Evolutionary conservation across 2,888 invertebrate species (phyloP).

Genomic region (Drosophila macrospina): DNA sequence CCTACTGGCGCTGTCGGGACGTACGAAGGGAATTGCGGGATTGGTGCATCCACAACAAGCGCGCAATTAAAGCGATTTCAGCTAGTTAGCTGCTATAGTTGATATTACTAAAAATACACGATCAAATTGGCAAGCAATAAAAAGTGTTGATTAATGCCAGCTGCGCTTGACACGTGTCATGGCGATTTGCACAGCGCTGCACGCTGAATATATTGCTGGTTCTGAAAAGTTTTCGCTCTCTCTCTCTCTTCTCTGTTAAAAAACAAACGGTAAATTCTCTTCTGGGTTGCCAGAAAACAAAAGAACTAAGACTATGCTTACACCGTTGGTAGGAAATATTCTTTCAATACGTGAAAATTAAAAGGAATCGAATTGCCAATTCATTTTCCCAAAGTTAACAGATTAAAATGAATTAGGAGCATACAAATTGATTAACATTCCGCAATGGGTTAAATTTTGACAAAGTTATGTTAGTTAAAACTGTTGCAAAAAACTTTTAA

Average conservation of each 20-base stretch:
- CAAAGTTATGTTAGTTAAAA: too few relatives aligned
- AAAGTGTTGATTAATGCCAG: constrained; percentile 13
- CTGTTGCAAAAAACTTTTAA: too few relatives aligned
- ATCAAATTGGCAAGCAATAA: constrained; percentile 38
- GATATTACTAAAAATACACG: constrained; percentile 7
- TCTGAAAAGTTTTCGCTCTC: neutral
- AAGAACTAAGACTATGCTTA: too few relatives aligned
- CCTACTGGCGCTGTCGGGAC: constrained; percentile 19
- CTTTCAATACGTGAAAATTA: too few relatives aligned
- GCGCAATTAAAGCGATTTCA: constrained; percentile 45
- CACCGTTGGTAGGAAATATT: too few relatives aligned
- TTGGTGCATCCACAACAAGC: constrained; percentile 33
- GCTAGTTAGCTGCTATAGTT: constrained; percentile 19
- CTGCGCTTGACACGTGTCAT: constrained; percentile 1
- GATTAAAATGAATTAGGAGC: too few relatives aligned
- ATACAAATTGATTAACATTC: too few relatives aligned
- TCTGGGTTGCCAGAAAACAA: too few relatives aligned
- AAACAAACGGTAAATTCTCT: neutral
- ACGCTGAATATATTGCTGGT: neutral
- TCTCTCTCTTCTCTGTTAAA: neutral
- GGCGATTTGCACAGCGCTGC: neutral
- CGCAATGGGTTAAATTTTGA: too few relatives aligned
- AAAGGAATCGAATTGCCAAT: too few relatives aligned
- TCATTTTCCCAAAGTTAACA: too few relatives aligned
- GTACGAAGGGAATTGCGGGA: neutral